Percentiles rank a stretch among this genome's conserved stretches.
phyloP scores from a whole-genome alignment of 2,888 invertebrate genomes.

The Digitonthophagus gazella region DNA sequence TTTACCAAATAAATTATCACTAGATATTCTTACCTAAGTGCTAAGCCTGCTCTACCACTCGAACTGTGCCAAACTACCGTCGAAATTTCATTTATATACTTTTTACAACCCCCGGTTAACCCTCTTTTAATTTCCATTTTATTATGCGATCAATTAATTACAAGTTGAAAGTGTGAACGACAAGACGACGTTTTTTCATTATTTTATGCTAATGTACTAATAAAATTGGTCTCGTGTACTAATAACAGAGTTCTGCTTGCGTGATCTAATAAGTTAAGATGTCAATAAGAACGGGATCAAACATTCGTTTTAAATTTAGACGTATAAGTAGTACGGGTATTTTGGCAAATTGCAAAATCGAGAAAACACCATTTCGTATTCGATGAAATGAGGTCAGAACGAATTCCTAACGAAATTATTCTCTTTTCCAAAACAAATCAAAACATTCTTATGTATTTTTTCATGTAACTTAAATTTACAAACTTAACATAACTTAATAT shows the following conservation, averaged over 20 bases:
- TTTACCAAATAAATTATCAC: background rate
- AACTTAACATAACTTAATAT: no score
- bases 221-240: no score
- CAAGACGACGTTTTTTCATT: background rate
- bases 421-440: no score
- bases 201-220: background rate
- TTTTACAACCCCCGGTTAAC: background rate
- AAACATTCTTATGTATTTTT: no score
- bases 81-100: background rate
- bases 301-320: background rate
- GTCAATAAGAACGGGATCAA: background rate
- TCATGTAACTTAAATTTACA: no score
- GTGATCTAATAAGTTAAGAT: background rate
- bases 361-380: background rate
- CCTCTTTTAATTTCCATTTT: background rate
- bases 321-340: background rate
- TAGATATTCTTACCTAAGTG: background rate
- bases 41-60: background rate
- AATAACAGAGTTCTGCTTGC: background rate
- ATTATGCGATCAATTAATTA: background rate
- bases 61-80: background rate
- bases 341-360: background rate
- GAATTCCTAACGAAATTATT: background rate
- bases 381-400: background rate
- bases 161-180: background rate